Base-by-base conservation (phyloP, 2,888 invertebrate genomes). In the Lasioglossum zephyrum region DNA sequence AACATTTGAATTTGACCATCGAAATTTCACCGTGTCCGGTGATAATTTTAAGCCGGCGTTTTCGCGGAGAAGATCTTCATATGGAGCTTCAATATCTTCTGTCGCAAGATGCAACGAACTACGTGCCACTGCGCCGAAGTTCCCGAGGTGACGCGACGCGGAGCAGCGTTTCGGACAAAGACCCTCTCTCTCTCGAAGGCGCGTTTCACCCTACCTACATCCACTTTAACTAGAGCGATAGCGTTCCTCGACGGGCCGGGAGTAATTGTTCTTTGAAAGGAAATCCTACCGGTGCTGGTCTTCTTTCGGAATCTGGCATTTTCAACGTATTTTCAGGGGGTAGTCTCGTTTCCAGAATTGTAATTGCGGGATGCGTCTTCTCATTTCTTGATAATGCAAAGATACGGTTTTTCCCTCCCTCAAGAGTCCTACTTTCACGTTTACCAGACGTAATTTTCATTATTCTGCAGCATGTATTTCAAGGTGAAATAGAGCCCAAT, bases 241-340 rank as follows among this genome's bases (percentile, higher is more conserved):
- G 16, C 39, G 76, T 69, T 77, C 73, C 57, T 79, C 77, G 36
- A 9, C 66, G 1, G 66, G 26, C 66, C 77, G 39, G 41, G 41
- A 70, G 60, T 82, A 78, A 82, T 84, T 78, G 77, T 82, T 49
- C 78, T 72, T 78, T 39, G 41, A 74, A 78, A 84, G 66, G 60
- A 44, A 31, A 81, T 81, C 72, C 72, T 63, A 63, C 60, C 6
- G 60, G 31, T n/a, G 16, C 60, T 60, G 36, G 44, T 36, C 22
- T 26, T 53, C 6, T 9, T 8, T 2, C 9, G n/a, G 31, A 66
- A 36, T 66, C 36, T 18, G 36, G 0, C 36, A 31, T 22, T 60
- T 26, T 60, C 4, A 26, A 26, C 5, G 6, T 31, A 6, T 60
- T 18, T 6, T 63, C 0, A 63, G 11, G 11, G 41, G 3, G 11